phyloP scores from a whole-genome alignment of 2,113 vertebrate species.

The Cromileptes altivelis region DNA sequence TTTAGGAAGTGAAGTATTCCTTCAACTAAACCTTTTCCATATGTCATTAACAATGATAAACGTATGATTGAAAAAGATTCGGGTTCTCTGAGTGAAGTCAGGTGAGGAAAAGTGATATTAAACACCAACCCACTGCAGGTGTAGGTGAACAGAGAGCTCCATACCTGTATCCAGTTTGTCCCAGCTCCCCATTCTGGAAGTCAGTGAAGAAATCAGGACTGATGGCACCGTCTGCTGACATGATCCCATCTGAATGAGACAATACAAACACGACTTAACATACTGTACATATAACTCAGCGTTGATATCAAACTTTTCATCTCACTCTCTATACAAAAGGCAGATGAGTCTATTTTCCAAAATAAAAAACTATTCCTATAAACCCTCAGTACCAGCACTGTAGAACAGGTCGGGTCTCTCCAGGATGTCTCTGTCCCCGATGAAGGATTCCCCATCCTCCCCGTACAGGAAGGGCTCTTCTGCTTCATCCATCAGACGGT shows the following conservation, averaged over 20 bases:
- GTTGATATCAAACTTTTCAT: too few relatives aligned
- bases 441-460: slow-evolving; percentile 90
- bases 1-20: too few relatives aligned
- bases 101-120: not conserved
- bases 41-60: too few relatives aligned
- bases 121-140: not conserved
- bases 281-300: not conserved
- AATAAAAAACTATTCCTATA: not conserved
- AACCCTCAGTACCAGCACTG: slow-evolving; percentile 57
- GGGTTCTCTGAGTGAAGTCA: not conserved
- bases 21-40: too few relatives aligned
- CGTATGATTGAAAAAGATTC: not conserved
- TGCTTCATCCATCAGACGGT: slow-evolving; percentile 89
- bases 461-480: slow-evolving; percentile 89
- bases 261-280: not conserved
- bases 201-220: slow-evolving; percentile 91
- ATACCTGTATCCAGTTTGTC: slow-evolving; percentile 87
- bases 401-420: slow-evolving; percentile 91
- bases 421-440: slow-evolving; percentile 89
- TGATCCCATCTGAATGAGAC: slow-evolving; percentile 86
- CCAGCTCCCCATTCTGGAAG: slow-evolving; percentile 89
- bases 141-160: not conserved
- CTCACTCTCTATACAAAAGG: not conserved
- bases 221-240: slow-evolving; percentile 86
- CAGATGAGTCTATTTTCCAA: not conserved